Evolutionary conservation across 2,797 vertebrate genomes (phyloP), one percentile per base, ranked within the genome.

Genomic region (Gastrophryne carolinensis): DNA sequence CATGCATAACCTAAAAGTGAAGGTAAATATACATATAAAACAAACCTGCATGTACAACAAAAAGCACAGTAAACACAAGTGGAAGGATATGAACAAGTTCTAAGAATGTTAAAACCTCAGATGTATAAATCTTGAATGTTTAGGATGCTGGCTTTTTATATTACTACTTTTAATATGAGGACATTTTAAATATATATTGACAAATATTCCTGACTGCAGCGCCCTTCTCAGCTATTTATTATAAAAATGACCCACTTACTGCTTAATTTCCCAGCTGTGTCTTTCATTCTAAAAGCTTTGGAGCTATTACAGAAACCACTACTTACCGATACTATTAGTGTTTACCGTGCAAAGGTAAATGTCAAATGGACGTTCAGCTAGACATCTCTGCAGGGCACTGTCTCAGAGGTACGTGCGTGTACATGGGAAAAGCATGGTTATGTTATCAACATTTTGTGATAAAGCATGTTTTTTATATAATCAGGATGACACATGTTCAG

Each of bases 261-360:
- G 30, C 30, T 54, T 62, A 37, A 72, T 72, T 74, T 50, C 47
- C 37, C 72, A 66, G 37, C 53, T 67, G 53, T 57, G 41, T 60
- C 53, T 58, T 44, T 47, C 72, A 26, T 34, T 21, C 30, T 50
- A 58, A 49, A 23, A 67, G 72, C 62, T 50, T 34, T 60, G 35
- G 5, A 50, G 73, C 73, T 35, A 67, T 75, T 49, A 66, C 39
- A 23, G 39, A 49, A 23, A 26, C 15, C 15, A 8, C 24, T 27
- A 57, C 39, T 74, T 68, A 68, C 41, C 23, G 52, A 5, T 41
- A 39, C 44, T 29, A 23, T 52, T 53, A 60, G 41, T 23, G 41
- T 30, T 26, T 2, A n/a, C 32, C 9, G 5, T 4, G 32, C 32
- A 62, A 19, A 15, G 13, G 10, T n/a, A 37, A 19, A 37, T 23